Conservation (phyloP, 2,797 vertebrate species). For the Acrossocheilus fasciatus region DNA sequence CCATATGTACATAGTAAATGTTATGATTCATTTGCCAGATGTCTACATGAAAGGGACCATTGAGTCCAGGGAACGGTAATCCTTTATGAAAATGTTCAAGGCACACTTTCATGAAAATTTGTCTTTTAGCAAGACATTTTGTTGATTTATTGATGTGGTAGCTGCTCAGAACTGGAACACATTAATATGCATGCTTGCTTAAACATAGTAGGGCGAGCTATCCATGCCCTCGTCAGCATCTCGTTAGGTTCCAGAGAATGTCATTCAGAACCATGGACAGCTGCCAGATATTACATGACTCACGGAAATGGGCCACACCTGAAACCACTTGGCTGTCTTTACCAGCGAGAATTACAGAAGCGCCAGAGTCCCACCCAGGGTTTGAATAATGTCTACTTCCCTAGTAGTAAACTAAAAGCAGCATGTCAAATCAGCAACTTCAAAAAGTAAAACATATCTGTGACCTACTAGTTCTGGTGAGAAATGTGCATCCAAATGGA, state of each 20-base stretch:
- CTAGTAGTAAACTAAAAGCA: not conserved
- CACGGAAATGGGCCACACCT: constrained; percentile 3
- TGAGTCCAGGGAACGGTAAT: not conserved
- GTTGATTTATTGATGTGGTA: constrained; percentile 35
- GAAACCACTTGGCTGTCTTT: not conserved
- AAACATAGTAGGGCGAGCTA: constrained; percentile 8
- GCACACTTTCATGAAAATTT: constrained; percentile 25
- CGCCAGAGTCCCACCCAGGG: not conserved
- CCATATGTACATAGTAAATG: not conserved
- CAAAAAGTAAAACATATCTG: not conserved
- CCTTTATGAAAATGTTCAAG: constrained; percentile 26
- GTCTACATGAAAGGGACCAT: not conserved
- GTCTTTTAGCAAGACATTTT: constrained; percentile 25
- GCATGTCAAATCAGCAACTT: not conserved
- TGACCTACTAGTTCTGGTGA: not conserved
- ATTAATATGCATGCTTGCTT: constrained; percentile 27
- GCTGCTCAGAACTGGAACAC: constrained; percentile 32
- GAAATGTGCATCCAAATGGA: not conserved
- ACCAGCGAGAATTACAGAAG: not conserved
- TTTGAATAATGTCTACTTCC: not conserved
- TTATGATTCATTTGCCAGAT: constrained; percentile 9
- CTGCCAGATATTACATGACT: constrained; percentile 1
- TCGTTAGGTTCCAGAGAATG: constrained; percentile 16
- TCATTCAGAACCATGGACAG: not conserved
- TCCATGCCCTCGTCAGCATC: constrained; percentile 15